Base-by-base conservation (phyloP, 2,888 invertebrate species). In the Abrostola tripartita region DNA sequence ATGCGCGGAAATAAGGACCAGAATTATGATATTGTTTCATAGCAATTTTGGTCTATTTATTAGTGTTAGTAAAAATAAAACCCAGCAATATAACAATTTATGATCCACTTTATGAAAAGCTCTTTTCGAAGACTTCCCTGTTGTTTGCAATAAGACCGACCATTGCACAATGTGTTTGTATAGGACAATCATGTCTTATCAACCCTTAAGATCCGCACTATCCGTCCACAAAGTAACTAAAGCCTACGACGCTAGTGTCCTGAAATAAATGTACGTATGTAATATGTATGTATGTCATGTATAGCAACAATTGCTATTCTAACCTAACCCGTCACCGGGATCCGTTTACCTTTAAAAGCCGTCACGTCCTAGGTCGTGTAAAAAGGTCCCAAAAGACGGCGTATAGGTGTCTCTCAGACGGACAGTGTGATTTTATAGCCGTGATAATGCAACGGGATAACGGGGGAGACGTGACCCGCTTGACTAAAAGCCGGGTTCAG, bases 351-450 rank as follows among this genome's bases (percentile, higher is more conserved):
- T 55, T 58, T 37, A 59, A 61, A 61, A 75, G 56, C 61, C 47
- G 59, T 58, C 79, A 76, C 76, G 76, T 76, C 9, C 36, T 50
- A 36, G 24, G 24, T 42, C 54, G 12, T 50, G 71, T 61, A 70
- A 65, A 74, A 71, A 71, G 71, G 76, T 61, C 58, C 57, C 74
- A 47, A 61, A 38, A 47, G 57, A 47, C 54, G 58, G 44, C 38
- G 55, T 74, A 76, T 73, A 67, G 67, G 77, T 69, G 70, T 63
- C 65, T 59, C 58, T 50, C 61, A 51, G 67, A 60, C 67, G 74
- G 71, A 74, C 77, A 68, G 77, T 62, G 71, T 63, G 79, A 79
- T 74, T 76, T 79, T 77, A 77, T 79, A 71, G 77, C 50, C 35
- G 52, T 55, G 72, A 78, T 78, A 76, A 76, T 75, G 61, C 71